Evolutionary conservation across 2,888 invertebrate species (phyloP), one percentile per base, ranked within the genome.

Genomic region (Agonum fuliginosum): DNA sequence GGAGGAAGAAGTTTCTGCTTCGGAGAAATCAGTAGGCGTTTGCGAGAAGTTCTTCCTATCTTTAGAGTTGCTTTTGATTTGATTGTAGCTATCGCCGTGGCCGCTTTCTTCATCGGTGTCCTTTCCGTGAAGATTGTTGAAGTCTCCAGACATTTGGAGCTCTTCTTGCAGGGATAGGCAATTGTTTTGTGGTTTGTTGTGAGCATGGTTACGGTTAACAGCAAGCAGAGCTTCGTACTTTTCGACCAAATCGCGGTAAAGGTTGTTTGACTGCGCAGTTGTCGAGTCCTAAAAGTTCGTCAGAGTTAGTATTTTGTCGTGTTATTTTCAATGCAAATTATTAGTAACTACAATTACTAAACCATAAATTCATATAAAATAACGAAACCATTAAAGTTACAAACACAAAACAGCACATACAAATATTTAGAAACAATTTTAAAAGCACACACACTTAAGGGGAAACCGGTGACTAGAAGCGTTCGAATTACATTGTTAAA

Each of bases 141-240:
- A 93, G 82, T 94, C 94, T 20, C 92, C 93, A 1, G 93, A 93
- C 83, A 93, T 91, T 83, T 93, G 92, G 30, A 94, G 87, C 84
- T 95, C 95, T 82, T 95, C 95, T 82, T 93, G 93, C 5, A 93
- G 88, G 5, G 90, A 89, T 74, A 89, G 82, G 43, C 87, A 87
- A 73, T 87, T 85, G 80, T 86, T 85, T 20, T 80, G 79, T 84
- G 80, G 83, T 87, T 90, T 79, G 76, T 92, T 91, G 78, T 91
- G 83, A 87, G 90, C 78, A 74, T 93, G 91, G 77, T 91, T 90
- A 80, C 92, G 88, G 83, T 95, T 94, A 43, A 94, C 93, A 84
- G 94, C 93, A 27, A 95, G 87, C 71, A 95, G 88, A 24, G 95
- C 95, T 86, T 95, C 95, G 85, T 95, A 96, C 85, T 95, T 95